Evolutionary conservation across 2,797 vertebrate genomes (phyloP), one percentile per base, ranked within the genome.

Genomic region (Oceanodroma leucorhoa): DNA sequence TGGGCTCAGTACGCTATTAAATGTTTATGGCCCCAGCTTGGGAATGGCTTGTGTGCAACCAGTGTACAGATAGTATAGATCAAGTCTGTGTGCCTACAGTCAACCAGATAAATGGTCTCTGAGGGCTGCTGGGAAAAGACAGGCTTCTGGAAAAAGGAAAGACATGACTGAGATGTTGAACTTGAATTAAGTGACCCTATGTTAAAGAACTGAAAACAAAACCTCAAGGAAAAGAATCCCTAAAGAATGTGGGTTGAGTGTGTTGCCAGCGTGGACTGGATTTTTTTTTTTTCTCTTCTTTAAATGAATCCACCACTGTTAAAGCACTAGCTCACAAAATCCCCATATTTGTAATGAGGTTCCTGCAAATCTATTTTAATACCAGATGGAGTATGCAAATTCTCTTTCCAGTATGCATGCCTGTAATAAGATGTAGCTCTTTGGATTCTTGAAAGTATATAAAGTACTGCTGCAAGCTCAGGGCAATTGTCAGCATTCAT

Each of bases 311-410:
- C 38, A 53, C 24, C 15, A 17, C 72, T 75, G 61, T 78, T 90
- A 78, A 75, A 93, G 36, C 61, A 89, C 6, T 2, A 87, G 43
- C 36, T 93, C 76, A 78, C 75, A 95, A 89, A 96, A 95, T 80
- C 87, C 67, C 46, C 27, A 3, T 83, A 79, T 88, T 77, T 91
- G 55, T 93, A 93, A 95, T 90, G 76, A 92, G 69, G 69, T 83
- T 71, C 62, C 43, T 78, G 57, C 69, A 96, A 96, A 94, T 88
- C 90, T 93, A 1, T 78, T 80, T 90, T 96, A 94, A 93, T 87
- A 79, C 83, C 86, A 87, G 90, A 79, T 29, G 76, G 73, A 43
- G 45, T 66, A 83, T 41, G 67, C 43, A 79, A 83, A 93, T 92
- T 71, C 77, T 76, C 83, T 83, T 94, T 90, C 58, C 62, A 92